Evolutionary conservation across 35 echinoderm and acorn worm genomes (phyloP), one percentile per base, ranked within the genome.

Genomic region (Heliocidaris erythrogramma): DNA sequence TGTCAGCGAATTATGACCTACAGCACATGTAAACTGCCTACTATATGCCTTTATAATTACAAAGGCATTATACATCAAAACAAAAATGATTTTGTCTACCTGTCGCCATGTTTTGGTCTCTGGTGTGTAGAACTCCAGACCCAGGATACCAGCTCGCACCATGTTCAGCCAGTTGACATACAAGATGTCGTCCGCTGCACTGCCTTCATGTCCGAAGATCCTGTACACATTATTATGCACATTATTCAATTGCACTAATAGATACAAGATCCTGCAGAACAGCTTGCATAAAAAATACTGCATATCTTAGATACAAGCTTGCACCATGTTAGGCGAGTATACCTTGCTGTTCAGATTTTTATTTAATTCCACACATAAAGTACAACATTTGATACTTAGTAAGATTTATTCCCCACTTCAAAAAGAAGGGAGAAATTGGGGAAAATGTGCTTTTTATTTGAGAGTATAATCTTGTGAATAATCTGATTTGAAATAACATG

Each of bases 121-220:
- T 94, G 98, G 98, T 86, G 98, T 99, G 94, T 96, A 99, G 92
- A 99, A 99, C 86, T 99, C 98, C 47, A 99, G 88, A 32, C 94
- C 96, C 30, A 99, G 85, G 8, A 99, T 92, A 48, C 98, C 98
- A 86, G 98, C 98, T 92, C 98, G n/a, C 27, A 99, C 98, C 98
- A 99, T 99, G 59, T 97, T 99, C 85, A 99, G 94, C 98, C 98
- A 99, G 92, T 99, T 99, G 90, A 97, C 94, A 89, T 99, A 99
- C 11, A 96, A 24, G 49, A 99, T 99, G 85, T 99, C 95, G 47
- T 94, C 86, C 30, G 98, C 98, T 31, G 91, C 95, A 65, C 94
- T 59, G 16, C 96, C 96, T 94, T 99, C 98, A 95, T 99, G 98
- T 60, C 98, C 97, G 95, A 99, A 99, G 89, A 99, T 99, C 61